Evolutionary conservation across 2,113 vertebrate genomes (phyloP).

Genomic region (Phalacrocorax carbo): DNA sequence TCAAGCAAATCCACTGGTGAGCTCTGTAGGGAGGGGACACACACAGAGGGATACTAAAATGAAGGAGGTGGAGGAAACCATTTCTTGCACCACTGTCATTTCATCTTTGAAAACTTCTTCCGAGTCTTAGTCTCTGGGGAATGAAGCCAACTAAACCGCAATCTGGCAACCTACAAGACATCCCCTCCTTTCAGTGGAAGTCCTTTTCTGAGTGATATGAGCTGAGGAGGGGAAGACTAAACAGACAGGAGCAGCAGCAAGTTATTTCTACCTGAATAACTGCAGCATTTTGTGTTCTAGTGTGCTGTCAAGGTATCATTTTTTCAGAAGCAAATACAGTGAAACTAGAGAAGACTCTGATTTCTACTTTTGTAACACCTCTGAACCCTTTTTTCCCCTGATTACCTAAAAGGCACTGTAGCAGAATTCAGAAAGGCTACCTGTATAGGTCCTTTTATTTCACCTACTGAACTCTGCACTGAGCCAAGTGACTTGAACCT

Average conservation of each 20-base stretch:
- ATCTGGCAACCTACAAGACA: background rate
- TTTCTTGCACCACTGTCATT: background rate
- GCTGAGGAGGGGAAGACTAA: background rate
- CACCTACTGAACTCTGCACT: background rate
- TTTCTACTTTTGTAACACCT: background rate
- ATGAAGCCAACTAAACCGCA: slow-evolving; percentile 18
- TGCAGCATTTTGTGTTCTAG: background rate
- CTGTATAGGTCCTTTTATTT: background rate
- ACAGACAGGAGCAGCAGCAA: background rate
- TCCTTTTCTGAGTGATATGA: background rate
- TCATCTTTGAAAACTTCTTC: background rate
- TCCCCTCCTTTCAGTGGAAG: background rate
- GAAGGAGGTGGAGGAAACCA: background rate
- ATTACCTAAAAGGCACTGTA: background rate
- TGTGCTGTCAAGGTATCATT: background rate
- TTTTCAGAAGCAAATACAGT: background rate
- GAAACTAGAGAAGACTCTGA: background rate
- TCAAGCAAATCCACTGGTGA: background rate
- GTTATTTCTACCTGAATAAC: background rate
- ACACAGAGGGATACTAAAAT: background rate
- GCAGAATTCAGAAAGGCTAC: background rate
- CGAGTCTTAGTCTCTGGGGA: background rate
- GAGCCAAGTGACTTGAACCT: background rate
- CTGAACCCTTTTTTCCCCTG: background rate
- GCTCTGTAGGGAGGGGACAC: background rate